phyloP scores from a whole-genome alignment of 2,113 vertebrate genomes.

The Grammomys surdaster region DNA sequence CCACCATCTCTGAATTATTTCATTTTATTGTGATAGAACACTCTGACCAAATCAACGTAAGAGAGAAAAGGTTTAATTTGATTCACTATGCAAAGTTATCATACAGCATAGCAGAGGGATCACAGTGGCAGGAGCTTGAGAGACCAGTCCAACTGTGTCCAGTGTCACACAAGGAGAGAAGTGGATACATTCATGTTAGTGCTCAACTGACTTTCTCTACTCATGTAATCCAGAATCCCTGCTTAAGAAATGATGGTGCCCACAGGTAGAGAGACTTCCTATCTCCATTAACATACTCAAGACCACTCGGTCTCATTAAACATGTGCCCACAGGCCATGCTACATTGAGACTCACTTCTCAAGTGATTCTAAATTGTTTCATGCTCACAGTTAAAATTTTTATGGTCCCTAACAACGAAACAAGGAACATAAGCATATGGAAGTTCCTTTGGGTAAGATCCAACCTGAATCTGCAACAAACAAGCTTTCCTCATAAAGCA shows the following conservation, averaged over 20 bases:
- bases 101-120: neutral
- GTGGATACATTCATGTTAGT: neutral
- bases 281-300: too few relatives aligned
- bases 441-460: neutral
- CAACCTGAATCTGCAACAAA: constrained; percentile 16
- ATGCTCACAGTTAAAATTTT: neutral
- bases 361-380: neutral
- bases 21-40: neutral
- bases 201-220: neutral
- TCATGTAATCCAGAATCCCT: neutral
- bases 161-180: neutral
- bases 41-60: neutral
- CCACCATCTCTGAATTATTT: neutral
- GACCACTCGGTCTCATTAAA: too few relatives aligned
- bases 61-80: neutral
- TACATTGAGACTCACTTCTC: neutral
- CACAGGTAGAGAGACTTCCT: neutral
- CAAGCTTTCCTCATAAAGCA: neutral
- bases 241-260: neutral
- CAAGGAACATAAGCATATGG: neutral
- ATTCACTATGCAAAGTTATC: neutral
- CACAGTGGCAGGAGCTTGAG: neutral
- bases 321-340: neutral
- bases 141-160: neutral
- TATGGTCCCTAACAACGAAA: neutral